phyloP scores from a whole-genome alignment of 2,113 vertebrate genomes.

The Empidonax traillii region DNA sequence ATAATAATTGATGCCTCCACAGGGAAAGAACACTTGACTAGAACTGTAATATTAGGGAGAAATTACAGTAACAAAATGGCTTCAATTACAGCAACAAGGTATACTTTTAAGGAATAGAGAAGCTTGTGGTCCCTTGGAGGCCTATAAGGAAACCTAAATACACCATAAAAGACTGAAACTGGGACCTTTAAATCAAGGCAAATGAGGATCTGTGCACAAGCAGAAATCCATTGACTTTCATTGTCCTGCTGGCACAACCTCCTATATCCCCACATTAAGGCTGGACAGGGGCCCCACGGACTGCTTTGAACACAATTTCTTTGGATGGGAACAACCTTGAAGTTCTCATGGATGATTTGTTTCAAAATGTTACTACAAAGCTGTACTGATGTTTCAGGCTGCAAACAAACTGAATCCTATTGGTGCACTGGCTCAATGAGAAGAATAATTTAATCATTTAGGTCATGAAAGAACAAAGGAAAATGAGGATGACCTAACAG shows the following conservation, averaged over 20 bases:
- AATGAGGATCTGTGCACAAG: not conserved
- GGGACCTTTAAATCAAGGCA: constrained; percentile 66
- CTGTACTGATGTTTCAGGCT: not conserved
- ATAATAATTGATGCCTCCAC: constrained; percentile 47
- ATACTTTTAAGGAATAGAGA: constrained; percentile 55
- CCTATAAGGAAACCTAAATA: constrained; percentile 62
- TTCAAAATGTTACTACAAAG: not conserved
- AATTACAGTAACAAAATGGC: constrained; percentile 65
- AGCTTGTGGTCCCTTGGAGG: constrained; percentile 53
- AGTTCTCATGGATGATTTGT: not conserved
- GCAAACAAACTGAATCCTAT: not conserved
- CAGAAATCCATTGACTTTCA: constrained; percentile 43
- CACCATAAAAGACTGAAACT: constrained; percentile 41
- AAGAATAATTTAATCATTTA: not conserved
- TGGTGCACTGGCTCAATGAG: not conserved
- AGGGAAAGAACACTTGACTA: constrained; percentile 58
- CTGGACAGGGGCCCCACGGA: not conserved
- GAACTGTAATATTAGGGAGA: constrained; percentile 57
- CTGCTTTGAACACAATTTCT: not conserved
- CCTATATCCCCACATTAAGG: not conserved
- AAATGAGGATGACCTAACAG: not conserved
- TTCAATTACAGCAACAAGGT: constrained; percentile 61
- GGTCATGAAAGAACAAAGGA: not conserved
- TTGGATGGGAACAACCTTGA: not conserved
- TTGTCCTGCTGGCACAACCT: not conserved